Percentiles rank a stretch among this genome's conserved stretches.
These are phyloP conservation scores for Rhegmatorhina hoffmannsi DNA, from an alignment of 2,113 vertebrate species.

Conservation along the genomic window DNA sequence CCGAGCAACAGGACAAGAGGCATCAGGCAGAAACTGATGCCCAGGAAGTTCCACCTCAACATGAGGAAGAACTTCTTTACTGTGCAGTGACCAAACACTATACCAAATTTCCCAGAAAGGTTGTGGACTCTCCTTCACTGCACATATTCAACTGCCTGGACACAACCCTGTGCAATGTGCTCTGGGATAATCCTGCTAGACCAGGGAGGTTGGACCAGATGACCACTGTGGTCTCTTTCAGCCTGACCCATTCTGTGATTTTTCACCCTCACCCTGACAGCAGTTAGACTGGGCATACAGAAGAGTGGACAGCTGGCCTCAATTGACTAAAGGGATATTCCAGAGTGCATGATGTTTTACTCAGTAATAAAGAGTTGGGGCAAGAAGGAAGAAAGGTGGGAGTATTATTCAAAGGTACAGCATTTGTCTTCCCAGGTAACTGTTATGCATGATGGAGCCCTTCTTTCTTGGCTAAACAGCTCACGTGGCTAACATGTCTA, in stretches of 20 bases:
- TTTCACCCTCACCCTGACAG: neutral
- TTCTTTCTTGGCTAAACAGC: neutral
- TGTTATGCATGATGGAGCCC: neutral
- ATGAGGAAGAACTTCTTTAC: neutral
- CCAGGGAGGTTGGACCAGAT: neutral
- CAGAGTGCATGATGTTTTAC: fast-evolving
- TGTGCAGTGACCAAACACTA: fast-evolving
- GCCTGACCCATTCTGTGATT: neutral
- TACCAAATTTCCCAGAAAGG: neutral
- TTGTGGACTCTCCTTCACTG: neutral
- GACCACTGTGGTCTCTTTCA: neutral
- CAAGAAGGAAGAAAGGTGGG: neutral
- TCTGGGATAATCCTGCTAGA: neutral
- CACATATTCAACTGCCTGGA: too few relatives aligned
- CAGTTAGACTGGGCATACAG: too few relatives aligned
- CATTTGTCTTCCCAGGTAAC: neutral
- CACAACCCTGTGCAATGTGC: neutral
- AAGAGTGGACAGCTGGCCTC: neutral
- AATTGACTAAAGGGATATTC: neutral
- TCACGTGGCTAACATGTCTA: neutral
- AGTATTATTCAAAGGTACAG: neutral
- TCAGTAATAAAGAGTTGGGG: neutral
- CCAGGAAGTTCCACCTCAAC: neutral
- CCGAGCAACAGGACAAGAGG: neutral
- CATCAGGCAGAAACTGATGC: neutral